Conservation (phyloP, 2,113 vertebrate species). For the Taxidea taxus region DNA sequence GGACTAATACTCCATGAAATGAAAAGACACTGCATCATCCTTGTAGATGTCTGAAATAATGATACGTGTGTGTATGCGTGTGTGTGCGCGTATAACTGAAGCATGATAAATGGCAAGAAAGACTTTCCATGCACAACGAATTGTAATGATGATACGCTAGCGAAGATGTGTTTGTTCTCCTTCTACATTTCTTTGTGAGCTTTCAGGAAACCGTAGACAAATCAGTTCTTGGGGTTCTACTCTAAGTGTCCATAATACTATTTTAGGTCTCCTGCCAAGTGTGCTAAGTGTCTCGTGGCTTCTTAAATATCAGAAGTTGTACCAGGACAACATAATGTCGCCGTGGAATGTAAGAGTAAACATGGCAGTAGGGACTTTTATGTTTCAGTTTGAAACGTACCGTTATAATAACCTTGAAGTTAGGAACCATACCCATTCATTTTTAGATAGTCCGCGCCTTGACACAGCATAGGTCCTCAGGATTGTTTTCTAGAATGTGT, state of each 20-base stretch:
- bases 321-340: background rate
- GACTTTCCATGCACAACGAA: background rate
- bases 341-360: background rate
- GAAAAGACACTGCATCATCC: background rate
- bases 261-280: slow-evolving; percentile 40
- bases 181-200: slow-evolving; percentile 25
- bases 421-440: background rate
- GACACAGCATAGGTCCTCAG: background rate
- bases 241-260: slow-evolving; percentile 24
- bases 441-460: background rate
- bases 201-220: slow-evolving; percentile 36
- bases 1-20: background rate
- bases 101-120: background rate
- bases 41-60: background rate
- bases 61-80: background rate
- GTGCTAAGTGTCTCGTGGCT: slow-evolving; percentile 23
- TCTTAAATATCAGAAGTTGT: slow-evolving; percentile 34
- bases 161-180: background rate
- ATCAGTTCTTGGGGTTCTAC: slow-evolving; percentile 9
- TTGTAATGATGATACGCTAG: background rate
- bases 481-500: background rate
- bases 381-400: background rate
- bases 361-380: background rate
- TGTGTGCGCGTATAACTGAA: background rate
- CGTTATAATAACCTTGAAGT: background rate